Conservation (phyloP, 1,140 invertebrate species). For the Ptiloglossa arizonensis region DNA sequence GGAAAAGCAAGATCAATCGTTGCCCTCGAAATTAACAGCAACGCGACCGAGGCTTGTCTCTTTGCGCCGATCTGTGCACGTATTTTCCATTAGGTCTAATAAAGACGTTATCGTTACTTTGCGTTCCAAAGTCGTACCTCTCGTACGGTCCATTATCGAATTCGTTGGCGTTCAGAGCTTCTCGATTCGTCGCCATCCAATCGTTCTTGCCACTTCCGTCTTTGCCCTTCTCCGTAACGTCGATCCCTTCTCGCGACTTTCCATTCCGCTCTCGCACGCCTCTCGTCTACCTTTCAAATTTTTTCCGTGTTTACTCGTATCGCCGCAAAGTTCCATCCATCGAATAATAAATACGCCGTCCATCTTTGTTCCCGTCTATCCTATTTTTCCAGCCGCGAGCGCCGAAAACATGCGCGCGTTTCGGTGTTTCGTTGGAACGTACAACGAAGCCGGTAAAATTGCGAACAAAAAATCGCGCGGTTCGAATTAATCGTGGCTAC, state of each 20-base stretch:
- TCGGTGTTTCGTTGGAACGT: neutral
- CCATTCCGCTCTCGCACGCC: neutral
- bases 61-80: too few species aligned
- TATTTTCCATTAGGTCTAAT: too few species aligned
- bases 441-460: neutral
- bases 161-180: too few species aligned
- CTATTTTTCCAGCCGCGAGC: neutral
- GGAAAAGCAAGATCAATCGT: too few species aligned
- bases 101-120: too few species aligned
- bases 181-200: too few species aligned
- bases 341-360: constrained; percentile 1
- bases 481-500: neutral
- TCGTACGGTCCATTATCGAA: too few species aligned
- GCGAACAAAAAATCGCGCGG: neutral
- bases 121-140: too few species aligned
- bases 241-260: neutral
- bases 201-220: too few species aligned
- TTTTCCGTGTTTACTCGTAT: constrained; percentile 5
- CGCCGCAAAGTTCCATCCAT: neutral
- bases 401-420: neutral
- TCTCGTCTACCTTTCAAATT: neutral
- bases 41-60: too few species aligned
- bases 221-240: too few species aligned
- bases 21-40: too few species aligned
- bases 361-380: neutral